These are phyloP conservation scores for Tigriopus californicus DNA, from an alignment of 2,888 invertebrate genomes.

Conservation along the genomic window DNA sequence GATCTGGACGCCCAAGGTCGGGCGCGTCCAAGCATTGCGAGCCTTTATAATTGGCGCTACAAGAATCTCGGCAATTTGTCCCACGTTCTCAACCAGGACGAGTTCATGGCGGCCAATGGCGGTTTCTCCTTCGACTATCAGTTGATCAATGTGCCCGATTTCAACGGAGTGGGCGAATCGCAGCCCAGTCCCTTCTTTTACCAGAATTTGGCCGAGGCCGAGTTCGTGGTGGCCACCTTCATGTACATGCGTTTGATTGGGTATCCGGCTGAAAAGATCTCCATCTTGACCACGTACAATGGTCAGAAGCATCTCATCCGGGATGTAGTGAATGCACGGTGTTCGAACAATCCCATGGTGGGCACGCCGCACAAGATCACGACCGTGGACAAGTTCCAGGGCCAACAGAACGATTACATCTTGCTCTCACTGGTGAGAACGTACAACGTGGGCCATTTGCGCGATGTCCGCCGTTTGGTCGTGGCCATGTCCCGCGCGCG, in stretches of 20 bases:
- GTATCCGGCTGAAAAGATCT: constrained; percentile 89
- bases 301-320: constrained; percentile 94
- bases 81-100: constrained; percentile 62
- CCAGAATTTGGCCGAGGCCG: constrained; percentile 47
- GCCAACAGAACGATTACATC: constrained; percentile 98
- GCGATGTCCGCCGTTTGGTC: constrained; percentile 85
- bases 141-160: constrained; percentile 85
- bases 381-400: constrained; percentile 98
- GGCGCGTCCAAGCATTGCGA: constrained; percentile 73
- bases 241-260: constrained; percentile 96
- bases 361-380: constrained; percentile 45
- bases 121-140: constrained; percentile 87
- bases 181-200: constrained; percentile 98
- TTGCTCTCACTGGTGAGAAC: constrained; percentile 87
- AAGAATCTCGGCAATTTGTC: constrained; percentile 80
- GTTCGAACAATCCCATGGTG: constrained; percentile 83
- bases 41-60: constrained; percentile 89
- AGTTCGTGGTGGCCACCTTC: constrained; percentile 88
- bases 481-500: constrained; percentile 96
- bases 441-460: constrained; percentile 86
- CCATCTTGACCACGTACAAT: constrained; percentile 95
- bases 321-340: constrained; percentile 92
- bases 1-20: constrained; percentile 95
- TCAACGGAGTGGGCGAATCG: constrained; percentile 87
- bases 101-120: constrained; percentile 76